Evolutionary conservation across 2,888 invertebrate genomes (phyloP).

Genomic region (Pristionchus exspectatus): DNA sequence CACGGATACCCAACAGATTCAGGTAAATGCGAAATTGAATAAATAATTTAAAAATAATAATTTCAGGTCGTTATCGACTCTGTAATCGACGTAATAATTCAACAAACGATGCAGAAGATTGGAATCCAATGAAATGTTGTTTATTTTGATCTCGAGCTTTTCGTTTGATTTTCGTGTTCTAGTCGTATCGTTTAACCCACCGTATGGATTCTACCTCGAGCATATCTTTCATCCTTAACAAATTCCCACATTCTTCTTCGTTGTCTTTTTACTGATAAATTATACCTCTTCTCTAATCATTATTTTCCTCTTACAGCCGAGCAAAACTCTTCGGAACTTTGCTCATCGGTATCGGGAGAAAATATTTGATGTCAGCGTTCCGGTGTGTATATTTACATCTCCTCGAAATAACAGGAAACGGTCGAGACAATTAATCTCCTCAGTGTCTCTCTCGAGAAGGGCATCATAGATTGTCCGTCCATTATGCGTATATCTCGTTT

Average conservation of each 20-base stretch:
- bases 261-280: not conserved
- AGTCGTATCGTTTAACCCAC: not conserved
- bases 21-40: slow-evolving; percentile 57
- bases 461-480: not conserved
- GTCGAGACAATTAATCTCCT: not conserved
- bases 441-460: not conserved
- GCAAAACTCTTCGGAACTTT: no score
- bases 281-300: not conserved
- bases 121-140: slow-evolving; percentile 63
- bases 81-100: slow-evolving; percentile 71
- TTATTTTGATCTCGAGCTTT: not conserved
- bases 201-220: not conserved
- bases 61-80: slow-evolving; percentile 69
- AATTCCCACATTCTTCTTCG: not conserved
- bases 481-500: not conserved
- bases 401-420: not conserved
- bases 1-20: slow-evolving; percentile 69
- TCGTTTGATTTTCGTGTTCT: not conserved
- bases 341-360: no score
- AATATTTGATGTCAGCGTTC: no score
- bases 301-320: not conserved
- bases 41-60: not conserved
- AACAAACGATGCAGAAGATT: slow-evolving; percentile 71
- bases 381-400: not conserved
- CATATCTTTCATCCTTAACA: not conserved